Evolutionary conservation across 2,113 vertebrate genomes (phyloP).

Genomic region (Rallus limicola): DNA sequence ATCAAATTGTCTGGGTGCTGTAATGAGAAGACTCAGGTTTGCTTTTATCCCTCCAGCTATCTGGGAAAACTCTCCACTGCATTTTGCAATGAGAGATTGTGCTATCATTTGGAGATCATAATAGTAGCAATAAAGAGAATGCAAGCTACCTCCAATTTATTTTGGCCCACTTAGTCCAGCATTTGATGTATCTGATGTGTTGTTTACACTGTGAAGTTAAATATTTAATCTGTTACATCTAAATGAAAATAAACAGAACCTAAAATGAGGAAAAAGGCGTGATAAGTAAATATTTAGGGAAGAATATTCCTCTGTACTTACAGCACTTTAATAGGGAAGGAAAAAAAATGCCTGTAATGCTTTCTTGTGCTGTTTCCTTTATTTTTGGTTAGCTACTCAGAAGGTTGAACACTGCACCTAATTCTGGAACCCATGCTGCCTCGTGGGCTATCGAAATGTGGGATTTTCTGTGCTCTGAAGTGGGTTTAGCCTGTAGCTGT

Average conservation of each 20-base stretch:
- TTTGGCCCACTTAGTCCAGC: conserved; percentile 7
- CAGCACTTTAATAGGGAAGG: background rate
- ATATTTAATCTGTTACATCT: conserved; percentile 18
- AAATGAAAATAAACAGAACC: conserved; percentile 36
- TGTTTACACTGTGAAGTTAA: conserved; percentile 29
- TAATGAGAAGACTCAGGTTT: background rate
- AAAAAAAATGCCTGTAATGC: background rate
- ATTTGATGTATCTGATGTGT: background rate
- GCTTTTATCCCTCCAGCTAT: background rate
- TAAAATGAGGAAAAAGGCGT: background rate
- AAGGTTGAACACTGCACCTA: background rate
- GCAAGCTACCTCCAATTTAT: background rate
- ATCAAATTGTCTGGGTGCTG: conserved; percentile 21
- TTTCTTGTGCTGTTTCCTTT: background rate
- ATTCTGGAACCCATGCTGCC: background rate
- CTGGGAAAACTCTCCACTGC: background rate
- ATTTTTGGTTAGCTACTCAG: background rate
- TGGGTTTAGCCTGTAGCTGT: background rate
- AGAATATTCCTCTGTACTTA: background rate
- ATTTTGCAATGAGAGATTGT: background rate
- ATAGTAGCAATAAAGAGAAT: background rate
- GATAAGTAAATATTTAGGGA: background rate
- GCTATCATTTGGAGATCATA: background rate
- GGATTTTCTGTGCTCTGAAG: background rate
- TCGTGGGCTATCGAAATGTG: background rate